Evolutionary conservation across 2,113 vertebrate species (phyloP).

Genomic region (Prionailurus viverrinus): DNA sequence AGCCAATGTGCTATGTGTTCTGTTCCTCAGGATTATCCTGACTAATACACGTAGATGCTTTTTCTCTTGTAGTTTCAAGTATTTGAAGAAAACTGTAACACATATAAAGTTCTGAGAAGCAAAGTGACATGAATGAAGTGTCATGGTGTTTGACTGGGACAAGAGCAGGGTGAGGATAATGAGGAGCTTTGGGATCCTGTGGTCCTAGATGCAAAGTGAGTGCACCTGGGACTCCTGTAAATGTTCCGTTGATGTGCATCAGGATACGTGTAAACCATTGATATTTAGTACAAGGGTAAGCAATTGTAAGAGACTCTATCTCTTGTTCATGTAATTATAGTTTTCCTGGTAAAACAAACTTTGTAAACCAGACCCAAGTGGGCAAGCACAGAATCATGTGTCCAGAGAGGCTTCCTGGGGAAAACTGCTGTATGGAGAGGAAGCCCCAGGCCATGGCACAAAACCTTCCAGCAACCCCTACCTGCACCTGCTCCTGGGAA

Average conservation of each 20-base stretch:
- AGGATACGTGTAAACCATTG: not conserved
- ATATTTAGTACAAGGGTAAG: not conserved
- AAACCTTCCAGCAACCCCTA: not conserved
- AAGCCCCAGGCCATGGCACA: not conserved
- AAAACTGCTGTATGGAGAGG: not conserved
- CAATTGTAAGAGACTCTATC: not conserved
- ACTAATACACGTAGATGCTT: too few species aligned
- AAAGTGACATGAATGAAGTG: too few species aligned
- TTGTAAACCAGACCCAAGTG: not conserved
- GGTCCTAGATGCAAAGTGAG: too few species aligned
- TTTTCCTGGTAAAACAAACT: not conserved
- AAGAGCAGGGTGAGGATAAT: too few species aligned
- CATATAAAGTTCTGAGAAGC: too few species aligned
- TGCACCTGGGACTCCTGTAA: not conserved
- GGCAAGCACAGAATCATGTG: not conserved
- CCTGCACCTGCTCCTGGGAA: not conserved
- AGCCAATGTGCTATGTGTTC: too few species aligned
- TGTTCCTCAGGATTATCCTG: too few species aligned
- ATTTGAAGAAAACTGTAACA: too few species aligned
- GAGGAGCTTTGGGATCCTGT: too few species aligned
- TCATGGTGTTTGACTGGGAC: too few species aligned
- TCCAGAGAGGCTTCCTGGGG: rapidly evolving
- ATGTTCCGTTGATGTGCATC: not conserved
- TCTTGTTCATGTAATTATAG: not conserved
- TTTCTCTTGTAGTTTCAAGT: too few species aligned